Percentiles rank a stretch among this genome's conserved stretches.
Conservation (phyloP, 2,113 vertebrate species). For the Gorsachius goisagi region DNA sequence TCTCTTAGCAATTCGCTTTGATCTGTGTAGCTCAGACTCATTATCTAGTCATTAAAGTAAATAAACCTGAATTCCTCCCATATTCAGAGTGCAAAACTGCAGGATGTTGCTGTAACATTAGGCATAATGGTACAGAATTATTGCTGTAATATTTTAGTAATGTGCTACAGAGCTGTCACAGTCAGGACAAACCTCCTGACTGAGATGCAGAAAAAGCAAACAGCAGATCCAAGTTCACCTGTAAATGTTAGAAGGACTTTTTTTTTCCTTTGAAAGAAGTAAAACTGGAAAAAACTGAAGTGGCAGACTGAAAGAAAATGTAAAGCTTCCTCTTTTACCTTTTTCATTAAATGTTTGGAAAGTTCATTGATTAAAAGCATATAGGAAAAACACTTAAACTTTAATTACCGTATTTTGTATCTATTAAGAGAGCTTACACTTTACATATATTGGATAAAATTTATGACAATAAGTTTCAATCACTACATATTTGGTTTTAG, state of each 20-base stretch:
- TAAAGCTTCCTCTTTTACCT: background rate
- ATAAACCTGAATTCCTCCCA: constrained; percentile 20
- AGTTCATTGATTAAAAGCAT: background rate
- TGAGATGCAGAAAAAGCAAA: background rate
- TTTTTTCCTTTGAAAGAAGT: background rate
- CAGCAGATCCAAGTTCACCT: background rate
- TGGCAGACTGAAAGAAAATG: background rate
- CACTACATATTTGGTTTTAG: background rate
- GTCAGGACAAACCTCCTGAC: background rate
- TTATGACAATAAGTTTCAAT: background rate
- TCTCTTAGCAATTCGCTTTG: constrained; percentile 8
- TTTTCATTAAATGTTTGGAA: background rate
- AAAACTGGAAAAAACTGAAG: background rate
- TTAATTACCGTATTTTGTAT: background rate
- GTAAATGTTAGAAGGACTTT: background rate
- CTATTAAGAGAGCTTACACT: background rate
- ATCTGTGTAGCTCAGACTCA: constrained; percentile 1
- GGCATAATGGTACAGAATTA: constrained; percentile 32
- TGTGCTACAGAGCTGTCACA: constrained; percentile 20
- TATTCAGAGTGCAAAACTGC: constrained; percentile 17
- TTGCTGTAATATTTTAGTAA: constrained; percentile 52
- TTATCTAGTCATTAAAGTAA: constrained; percentile 49
- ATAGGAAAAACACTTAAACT: background rate
- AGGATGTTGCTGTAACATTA: constrained; percentile 43
- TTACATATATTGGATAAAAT: background rate